A percentile compares a stretch with the other conserved stretches of the same genome.
These are phyloP conservation scores for Tetragonula clypearis DNA, from an alignment of 1,140 invertebrate genomes.

Conservation along the genomic window DNA sequence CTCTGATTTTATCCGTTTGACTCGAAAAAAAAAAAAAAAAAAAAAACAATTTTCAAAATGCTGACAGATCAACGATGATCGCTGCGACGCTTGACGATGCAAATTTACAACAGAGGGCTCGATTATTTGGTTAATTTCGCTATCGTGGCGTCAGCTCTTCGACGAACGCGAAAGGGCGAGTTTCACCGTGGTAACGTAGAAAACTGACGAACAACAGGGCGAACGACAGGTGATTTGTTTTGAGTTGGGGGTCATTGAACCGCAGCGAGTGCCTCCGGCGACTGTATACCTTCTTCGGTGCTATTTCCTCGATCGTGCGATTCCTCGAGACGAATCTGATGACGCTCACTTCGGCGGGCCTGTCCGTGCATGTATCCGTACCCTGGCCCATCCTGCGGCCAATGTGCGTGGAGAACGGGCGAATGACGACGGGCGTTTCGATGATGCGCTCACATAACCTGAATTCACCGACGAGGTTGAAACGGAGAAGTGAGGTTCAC, in stretches of 20 bases:
- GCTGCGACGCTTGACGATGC: neutral
- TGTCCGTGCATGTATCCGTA: constrained; percentile 77
- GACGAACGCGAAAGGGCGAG: neutral
- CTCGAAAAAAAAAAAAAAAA: too few relatives aligned
- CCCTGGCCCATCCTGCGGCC: constrained; percentile 76
- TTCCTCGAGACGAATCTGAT: constrained; percentile 81
- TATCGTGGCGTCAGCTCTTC: neutral
- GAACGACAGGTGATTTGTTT: constrained; percentile 72
- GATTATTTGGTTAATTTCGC: neutral
- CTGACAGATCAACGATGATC: neutral
- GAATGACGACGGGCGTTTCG: constrained; percentile 30
- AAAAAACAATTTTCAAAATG: neutral
- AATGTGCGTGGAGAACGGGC: constrained; percentile 10
- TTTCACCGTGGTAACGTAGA: neutral
- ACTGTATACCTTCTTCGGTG: constrained; percentile 80
- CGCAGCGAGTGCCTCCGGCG: constrained; percentile 50
- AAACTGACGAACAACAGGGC: neutral
- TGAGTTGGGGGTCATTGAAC: constrained; percentile 79
- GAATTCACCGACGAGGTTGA: constrained; percentile 25
- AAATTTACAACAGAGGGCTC: neutral
- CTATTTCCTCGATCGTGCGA: constrained; percentile 80
- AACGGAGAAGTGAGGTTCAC: constrained; percentile 51
- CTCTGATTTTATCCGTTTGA: neutral
- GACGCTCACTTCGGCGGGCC: constrained; percentile 79
- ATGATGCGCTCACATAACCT: constrained; percentile 69